Conservation (phyloP, 2,113 vertebrate species). For the Callipepla squamata region DNA sequence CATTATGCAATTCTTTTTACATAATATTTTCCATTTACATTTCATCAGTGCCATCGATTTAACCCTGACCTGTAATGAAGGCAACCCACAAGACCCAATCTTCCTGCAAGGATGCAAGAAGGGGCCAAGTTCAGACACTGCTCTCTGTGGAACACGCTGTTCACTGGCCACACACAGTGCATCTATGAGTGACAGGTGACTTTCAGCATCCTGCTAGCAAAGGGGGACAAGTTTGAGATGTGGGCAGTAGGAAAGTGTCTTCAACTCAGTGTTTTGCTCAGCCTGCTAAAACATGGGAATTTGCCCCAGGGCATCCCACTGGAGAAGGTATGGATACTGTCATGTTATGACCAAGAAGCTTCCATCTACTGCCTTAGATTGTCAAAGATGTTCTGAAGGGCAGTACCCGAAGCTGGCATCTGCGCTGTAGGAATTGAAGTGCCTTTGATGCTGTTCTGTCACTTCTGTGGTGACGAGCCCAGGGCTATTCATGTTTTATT, state of each 20-base stretch:
- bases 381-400: not conserved
- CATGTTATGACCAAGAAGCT: not conserved
- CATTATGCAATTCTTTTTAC: constrained; percentile 61
- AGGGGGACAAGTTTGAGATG: not conserved
- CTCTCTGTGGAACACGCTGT: not conserved
- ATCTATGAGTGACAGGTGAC: not conserved
- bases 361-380: not conserved
- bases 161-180: not conserved
- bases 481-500: not conserved
- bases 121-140: not conserved
- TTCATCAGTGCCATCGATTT: constrained; percentile 23
- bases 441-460: not conserved
- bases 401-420: not conserved
- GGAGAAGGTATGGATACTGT: not conserved
- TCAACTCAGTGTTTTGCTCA: not conserved
- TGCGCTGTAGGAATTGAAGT: not conserved
- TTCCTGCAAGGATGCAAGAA: not conserved
- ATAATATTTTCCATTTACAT: constrained; percentile 56
- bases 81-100: not conserved
- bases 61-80: constrained; percentile 21
- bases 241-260: not conserved
- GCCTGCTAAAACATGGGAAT: not conserved
- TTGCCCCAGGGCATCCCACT: not conserved
- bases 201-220: not conserved
- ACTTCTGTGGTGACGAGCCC: not conserved